Conservation (phyloP, 2,113 vertebrate species). For the Nothocercus julius region DNA sequence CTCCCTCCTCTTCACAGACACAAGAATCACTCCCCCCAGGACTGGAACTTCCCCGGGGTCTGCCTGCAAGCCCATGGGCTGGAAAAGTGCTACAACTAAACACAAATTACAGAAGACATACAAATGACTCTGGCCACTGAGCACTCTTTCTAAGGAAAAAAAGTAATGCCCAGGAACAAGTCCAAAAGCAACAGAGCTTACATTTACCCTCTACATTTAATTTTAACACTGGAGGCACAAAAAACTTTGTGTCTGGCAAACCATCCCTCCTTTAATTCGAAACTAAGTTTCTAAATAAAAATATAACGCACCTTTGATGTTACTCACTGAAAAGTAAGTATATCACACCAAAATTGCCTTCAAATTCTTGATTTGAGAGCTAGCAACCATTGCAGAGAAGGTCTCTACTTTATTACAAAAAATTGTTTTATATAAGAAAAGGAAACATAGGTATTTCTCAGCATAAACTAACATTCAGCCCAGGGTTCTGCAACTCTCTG, state of each 20-base stretch:
- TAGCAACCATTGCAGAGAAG: not conserved
- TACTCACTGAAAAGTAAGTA: not conserved
- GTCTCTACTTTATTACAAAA: not conserved
- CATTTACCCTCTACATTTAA: not conserved
- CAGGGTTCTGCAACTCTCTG: not conserved
- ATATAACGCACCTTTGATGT: not conserved
- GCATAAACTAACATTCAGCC: not conserved
- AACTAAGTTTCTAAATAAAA: conserved; percentile 12
- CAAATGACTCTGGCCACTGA: not conserved
- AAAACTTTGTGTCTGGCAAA: not conserved
- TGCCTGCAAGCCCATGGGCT: not conserved
- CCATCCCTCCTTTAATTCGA: not conserved
- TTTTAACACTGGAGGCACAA: not conserved
- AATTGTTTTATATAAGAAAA: not conserved
- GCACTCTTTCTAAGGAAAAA: not conserved
- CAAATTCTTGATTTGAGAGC: not conserved
- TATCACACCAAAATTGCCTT: not conserved
- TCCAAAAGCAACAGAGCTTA: not conserved
- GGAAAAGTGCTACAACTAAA: not conserved
- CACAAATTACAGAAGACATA: not conserved
- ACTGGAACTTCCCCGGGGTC: not conserved
- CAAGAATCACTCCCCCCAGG: not conserved
- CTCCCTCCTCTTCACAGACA: not conserved
- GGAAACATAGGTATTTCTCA: not conserved
- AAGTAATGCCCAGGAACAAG: not conserved